Percentiles rank a stretch among this genome's conserved stretches.
These are phyloP conservation scores for Eupithecia subfuscata DNA, from an alignment of 2,888 invertebrate species.

Conservation along the genomic window DNA sequence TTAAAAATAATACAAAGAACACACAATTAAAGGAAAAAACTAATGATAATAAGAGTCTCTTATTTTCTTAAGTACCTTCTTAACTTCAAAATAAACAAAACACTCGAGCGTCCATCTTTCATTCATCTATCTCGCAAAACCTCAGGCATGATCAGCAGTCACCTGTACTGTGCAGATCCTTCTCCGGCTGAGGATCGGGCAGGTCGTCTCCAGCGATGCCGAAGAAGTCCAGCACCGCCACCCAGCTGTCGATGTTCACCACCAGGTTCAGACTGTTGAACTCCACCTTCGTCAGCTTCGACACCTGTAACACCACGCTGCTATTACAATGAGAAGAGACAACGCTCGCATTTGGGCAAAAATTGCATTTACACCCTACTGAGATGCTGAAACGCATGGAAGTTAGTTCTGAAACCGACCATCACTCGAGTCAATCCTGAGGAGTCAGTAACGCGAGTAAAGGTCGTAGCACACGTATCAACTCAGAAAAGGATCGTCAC, in stretches of 20 bases:
- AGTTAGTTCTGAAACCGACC: not conserved
- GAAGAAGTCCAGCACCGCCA: slow-evolving; percentile 96
- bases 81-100: no score
- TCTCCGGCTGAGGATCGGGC: slow-evolving; percentile 47
- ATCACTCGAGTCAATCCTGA: not conserved
- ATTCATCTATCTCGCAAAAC: no score
- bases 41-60: no score
- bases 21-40: no score
- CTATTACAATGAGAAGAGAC: not conserved
- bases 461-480: no score
- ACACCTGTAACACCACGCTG: slow-evolving; percentile 70
- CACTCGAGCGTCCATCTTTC: no score
- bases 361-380: not conserved
- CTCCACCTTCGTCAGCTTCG: slow-evolving; percentile 89
- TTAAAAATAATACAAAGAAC: no score
- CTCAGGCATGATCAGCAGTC: no score
- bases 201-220: slow-evolving; percentile 82
- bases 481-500: no score
- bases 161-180: slow-evolving; percentile 35
- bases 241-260: slow-evolving; percentile 97
- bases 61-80: no score
- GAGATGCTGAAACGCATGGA: not conserved
- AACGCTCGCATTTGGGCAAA: not conserved
- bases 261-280: slow-evolving; percentile 96
- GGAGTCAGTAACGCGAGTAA: no score